Conservation (phyloP, 2,888 invertebrate genomes). For the Lagria hirta region DNA sequence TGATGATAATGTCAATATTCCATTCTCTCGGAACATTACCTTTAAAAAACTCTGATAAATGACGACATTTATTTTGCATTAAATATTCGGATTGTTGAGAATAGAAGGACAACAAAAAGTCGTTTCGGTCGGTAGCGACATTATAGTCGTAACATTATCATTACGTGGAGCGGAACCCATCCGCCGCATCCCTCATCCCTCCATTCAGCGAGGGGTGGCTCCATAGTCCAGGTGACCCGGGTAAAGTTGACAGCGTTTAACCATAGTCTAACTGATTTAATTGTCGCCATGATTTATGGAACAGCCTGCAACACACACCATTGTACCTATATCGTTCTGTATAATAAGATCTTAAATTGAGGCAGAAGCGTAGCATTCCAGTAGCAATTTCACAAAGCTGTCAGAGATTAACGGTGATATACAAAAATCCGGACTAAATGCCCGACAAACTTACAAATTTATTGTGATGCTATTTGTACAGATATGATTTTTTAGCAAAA, state of each 20-base stretch:
- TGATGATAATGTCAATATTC: no score
- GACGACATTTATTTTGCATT: no score
- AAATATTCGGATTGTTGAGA: no score
- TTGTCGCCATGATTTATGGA: slow-evolving; percentile 50
- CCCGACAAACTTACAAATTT: slow-evolving; percentile 8
- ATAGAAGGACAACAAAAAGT: no score
- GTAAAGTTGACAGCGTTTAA: slow-evolving; percentile 49
- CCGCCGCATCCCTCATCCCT: slow-evolving; percentile 13
- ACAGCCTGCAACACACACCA: slow-evolving; percentile 43
- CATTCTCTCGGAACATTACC: no score
- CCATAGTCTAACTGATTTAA: slow-evolving; percentile 51
- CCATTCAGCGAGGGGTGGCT: slow-evolving; percentile 12
- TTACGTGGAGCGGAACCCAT: slow-evolving; percentile 20
- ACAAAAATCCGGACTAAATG: no score
- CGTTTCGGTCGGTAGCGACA: no score
- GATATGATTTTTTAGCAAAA: no score
- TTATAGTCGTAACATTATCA: slow-evolving; percentile 24
- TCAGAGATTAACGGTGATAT: slow-evolving; percentile 13
- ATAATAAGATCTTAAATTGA: slow-evolving; percentile 20
- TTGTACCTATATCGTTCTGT: slow-evolving; percentile 37
- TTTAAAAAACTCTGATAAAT: no score
- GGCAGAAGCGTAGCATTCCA: slow-evolving; percentile 7
- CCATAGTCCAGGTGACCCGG: slow-evolving; percentile 46
- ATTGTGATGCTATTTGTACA: no score
- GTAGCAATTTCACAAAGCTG: slow-evolving; percentile 7